Percentiles rank a stretch among this genome's conserved stretches.
Evolutionary conservation across 2,113 vertebrate genomes (phyloP).

Genomic region (Podarcis cretensis): DNA sequence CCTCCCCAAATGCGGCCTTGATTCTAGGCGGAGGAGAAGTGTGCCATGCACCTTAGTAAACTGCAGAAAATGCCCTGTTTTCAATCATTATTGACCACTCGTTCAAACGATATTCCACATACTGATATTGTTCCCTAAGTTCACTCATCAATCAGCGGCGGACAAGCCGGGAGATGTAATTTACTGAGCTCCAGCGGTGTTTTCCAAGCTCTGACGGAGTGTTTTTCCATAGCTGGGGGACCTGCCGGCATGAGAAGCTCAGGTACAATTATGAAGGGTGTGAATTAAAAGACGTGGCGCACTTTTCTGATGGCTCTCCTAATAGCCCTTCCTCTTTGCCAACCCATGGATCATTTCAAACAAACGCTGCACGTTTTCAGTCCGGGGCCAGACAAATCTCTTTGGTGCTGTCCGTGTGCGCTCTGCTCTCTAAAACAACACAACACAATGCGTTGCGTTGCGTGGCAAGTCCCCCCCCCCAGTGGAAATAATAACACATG

Average conservation of each 20-base stretch:
- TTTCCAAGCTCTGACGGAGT: slow-evolving; percentile 71
- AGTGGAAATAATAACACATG: too few species aligned
- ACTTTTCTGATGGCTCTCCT: slow-evolving; percentile 9
- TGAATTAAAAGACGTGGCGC: background rate
- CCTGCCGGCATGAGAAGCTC: slow-evolving; percentile 42
- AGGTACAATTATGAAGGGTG: slow-evolving; percentile 42
- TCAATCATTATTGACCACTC: slow-evolving; percentile 71
- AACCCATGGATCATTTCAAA: background rate
- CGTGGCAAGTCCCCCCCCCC: too few species aligned
- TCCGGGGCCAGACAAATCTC: background rate
- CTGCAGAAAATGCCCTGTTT: slow-evolving; percentile 69
- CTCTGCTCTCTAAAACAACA: background rate
- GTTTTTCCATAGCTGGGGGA: slow-evolving; percentile 67
- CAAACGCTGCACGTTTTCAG: background rate
- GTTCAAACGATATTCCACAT: slow-evolving; percentile 64
- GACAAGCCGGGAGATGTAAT: slow-evolving; percentile 74
- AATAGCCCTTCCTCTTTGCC: slow-evolving; percentile 18
- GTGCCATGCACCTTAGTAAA: slow-evolving; percentile 64
- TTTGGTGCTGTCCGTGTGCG: background rate
- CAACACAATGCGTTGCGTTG: background rate
- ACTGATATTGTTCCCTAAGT: slow-evolving; percentile 76
- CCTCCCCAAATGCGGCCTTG: slow-evolving; percentile 47
- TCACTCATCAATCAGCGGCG: slow-evolving; percentile 69
- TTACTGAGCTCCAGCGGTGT: slow-evolving; percentile 68
- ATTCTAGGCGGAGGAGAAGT: slow-evolving; percentile 36